phyloP scores from a whole-genome alignment of 2,888 invertebrate genomes.

The Carabus problematicus region DNA sequence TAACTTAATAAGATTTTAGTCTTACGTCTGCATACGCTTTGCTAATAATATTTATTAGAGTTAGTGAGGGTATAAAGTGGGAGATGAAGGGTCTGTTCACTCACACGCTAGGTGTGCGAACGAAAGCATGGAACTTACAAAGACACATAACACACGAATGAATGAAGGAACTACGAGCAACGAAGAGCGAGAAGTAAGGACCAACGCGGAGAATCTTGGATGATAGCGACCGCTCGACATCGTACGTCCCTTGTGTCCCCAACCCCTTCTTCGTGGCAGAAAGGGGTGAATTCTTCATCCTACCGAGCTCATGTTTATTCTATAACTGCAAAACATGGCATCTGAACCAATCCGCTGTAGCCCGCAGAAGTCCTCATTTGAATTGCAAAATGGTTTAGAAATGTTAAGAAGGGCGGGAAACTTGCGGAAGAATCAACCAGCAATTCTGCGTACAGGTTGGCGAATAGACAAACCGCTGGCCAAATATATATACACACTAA shows the following conservation, averaged over 20 bases:
- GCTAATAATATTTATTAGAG: slow-evolving; percentile 38
- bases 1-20: slow-evolving; percentile 6
- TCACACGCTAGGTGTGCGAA: too few species aligned
- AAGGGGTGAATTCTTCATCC: slow-evolving; percentile 41
- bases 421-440: slow-evolving; percentile 17
- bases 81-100: neutral
- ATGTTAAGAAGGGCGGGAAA: slow-evolving; percentile 37
- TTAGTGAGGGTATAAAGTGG: slow-evolving; percentile 13
- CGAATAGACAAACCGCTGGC: neutral
- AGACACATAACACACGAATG: too few species aligned
- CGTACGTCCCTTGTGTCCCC: too few species aligned
- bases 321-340: slow-evolving; percentile 43
- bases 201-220: too few species aligned
- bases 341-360: slow-evolving; percentile 38
- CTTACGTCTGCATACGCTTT: slow-evolving; percentile 12
- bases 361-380: slow-evolving; percentile 31
- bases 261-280: neutral
- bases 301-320: slow-evolving; percentile 39
- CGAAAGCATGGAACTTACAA: too few species aligned
- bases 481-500: too few species aligned
- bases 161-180: too few species aligned
- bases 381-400: slow-evolving; percentile 42
- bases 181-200: too few species aligned
- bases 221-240: too few species aligned
- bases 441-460: slow-evolving; percentile 1